These are phyloP conservation scores for Collichthys lucidus DNA, from an alignment of 2,113 vertebrate species.

Conservation along the genomic window DNA sequence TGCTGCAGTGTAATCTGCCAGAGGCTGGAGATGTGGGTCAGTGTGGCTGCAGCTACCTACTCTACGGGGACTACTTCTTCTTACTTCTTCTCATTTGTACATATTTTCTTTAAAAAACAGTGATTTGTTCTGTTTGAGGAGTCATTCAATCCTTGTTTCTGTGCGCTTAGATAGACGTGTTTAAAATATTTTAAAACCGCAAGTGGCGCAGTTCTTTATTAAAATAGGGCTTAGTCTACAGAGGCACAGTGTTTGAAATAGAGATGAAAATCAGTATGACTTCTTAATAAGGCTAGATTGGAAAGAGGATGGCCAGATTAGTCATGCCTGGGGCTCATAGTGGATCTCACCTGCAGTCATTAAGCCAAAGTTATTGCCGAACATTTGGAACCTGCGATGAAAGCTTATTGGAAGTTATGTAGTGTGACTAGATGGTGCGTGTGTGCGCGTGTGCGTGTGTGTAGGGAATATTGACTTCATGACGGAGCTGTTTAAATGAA, in stretches of 20 bases:
- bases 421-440: slow-evolving; percentile 8
- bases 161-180: background rate
- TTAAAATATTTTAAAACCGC: background rate
- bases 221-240: background rate
- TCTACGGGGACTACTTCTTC: slow-evolving; percentile 6
- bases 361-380: slow-evolving; percentile 48
- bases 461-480: slow-evolving; percentile 49
- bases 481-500: slow-evolving; percentile 59
- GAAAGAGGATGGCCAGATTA: slow-evolving; percentile 44
- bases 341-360: slow-evolving; percentile 54
- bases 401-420: slow-evolving; percentile 52
- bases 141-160: background rate
- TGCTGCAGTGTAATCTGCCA: slow-evolving; percentile 67
- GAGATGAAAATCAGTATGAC: slow-evolving; percentile 26
- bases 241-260: slow-evolving; percentile 4
- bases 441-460: slow-evolving; percentile 11
- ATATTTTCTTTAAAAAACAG: background rate
- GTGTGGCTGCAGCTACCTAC: slow-evolving; percentile 45
- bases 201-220: background rate
- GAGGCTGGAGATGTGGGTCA: slow-evolving; percentile 73
- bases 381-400: slow-evolving; percentile 28
- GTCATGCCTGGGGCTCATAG: slow-evolving; percentile 42
- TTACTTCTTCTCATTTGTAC: background rate
- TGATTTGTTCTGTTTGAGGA: too few species aligned
- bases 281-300: slow-evolving; percentile 36